Evolutionary conservation across 2,888 invertebrate genomes (phyloP).

Genomic region (Pheosia tremula): DNA sequence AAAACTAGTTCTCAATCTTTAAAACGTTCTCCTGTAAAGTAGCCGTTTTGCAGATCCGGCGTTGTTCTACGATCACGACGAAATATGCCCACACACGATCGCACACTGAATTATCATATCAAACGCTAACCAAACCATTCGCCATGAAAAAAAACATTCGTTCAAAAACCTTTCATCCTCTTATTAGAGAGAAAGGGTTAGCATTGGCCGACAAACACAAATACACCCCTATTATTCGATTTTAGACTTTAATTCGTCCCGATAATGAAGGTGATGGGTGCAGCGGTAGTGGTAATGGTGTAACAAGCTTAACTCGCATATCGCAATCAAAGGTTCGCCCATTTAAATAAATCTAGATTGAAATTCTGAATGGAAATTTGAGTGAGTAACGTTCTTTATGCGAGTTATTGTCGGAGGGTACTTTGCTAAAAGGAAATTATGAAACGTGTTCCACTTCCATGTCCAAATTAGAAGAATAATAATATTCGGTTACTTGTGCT

Average conservation of each 20-base stretch:
- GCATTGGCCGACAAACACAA: slow-evolving; percentile 40
- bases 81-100: slow-evolving; percentile 73
- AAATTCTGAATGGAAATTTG: slow-evolving; percentile 69
- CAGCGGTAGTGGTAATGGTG: slow-evolving; percentile 18
- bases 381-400: slow-evolving; percentile 31
- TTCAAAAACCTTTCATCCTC: slow-evolving; percentile 77
- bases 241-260: slow-evolving; percentile 38
- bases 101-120: slow-evolving; percentile 76
- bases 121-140: slow-evolving; percentile 71
- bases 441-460: not conserved
- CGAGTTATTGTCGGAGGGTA: not conserved
- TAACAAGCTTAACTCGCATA: slow-evolving; percentile 66
- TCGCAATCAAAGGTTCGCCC: slow-evolving; percentile 75
- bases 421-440: not conserved
- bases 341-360: slow-evolving; percentile 80
- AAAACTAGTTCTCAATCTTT: too few relatives aligned
- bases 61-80: too few relatives aligned
- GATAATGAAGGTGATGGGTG: slow-evolving; percentile 31
- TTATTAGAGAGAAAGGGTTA: slow-evolving; percentile 76
- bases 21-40: too few relatives aligned
- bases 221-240: slow-evolving; percentile 29
- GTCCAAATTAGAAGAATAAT: not conserved
- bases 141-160: slow-evolving; percentile 70
- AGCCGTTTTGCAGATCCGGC: too few relatives aligned
- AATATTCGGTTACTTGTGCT: not conserved